Percentiles rank a stretch among this genome's conserved stretches.
These are phyloP conservation scores for Cerastis leucographa DNA, from an alignment of 2,888 invertebrate genomes.

Conservation along the genomic window DNA sequence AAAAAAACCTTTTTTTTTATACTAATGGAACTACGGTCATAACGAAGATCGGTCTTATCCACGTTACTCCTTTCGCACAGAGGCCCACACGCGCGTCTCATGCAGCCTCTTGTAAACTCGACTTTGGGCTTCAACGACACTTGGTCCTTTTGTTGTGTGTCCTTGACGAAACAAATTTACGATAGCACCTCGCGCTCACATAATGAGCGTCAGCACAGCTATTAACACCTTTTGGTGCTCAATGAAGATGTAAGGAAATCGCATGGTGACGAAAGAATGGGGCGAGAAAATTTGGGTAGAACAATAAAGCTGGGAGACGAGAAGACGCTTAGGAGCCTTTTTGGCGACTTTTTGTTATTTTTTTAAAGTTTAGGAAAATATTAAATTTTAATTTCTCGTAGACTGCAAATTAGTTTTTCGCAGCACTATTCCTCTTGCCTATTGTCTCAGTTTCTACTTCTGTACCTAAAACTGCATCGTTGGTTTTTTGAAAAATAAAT, in stretches of 20 bases:
- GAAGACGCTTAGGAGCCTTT: not conserved
- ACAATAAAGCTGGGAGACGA: constrained; percentile 25
- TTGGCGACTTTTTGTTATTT: not conserved
- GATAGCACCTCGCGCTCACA: constrained; percentile 80
- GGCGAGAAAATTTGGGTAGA: constrained; percentile 14
- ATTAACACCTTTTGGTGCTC: constrained; percentile 86
- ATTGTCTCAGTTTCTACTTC: not conserved
- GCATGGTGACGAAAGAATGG: constrained; percentile 39
- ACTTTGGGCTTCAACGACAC: constrained; percentile 87
- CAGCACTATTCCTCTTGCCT: not conserved
- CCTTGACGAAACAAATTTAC: constrained; percentile 89
- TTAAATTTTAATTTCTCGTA: not conserved
- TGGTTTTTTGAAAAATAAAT: too few relatives aligned
- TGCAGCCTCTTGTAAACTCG: constrained; percentile 89
- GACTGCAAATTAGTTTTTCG: not conserved
- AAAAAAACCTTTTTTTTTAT: not conserved
- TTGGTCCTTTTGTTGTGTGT: constrained; percentile 86
- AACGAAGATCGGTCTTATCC: constrained; percentile 69
- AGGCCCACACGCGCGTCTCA: constrained; percentile 88
- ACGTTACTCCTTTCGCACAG: constrained; percentile 61
- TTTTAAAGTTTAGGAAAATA: not conserved
- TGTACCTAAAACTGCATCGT: too few relatives aligned
- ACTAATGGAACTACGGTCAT: not conserved
- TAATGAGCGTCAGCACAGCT: constrained; percentile 86
- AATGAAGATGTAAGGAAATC: constrained; percentile 81